phyloP scores from a whole-genome alignment of 37 sponge, comb jelly and placozoan species.

The Petrosia ficiformis region DNA sequence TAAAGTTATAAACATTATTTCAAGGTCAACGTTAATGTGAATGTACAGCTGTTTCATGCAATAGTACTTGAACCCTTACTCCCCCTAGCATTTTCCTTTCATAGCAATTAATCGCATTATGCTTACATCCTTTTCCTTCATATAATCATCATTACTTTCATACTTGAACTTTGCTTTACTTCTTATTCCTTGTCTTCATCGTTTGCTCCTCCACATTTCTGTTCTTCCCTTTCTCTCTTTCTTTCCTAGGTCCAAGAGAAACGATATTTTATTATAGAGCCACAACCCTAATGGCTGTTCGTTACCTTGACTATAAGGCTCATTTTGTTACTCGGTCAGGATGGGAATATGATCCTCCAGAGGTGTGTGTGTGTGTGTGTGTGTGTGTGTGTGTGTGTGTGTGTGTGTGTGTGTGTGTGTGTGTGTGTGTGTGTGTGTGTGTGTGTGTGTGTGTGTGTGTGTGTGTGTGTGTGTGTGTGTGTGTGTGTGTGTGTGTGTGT shows the following conservation, averaged over 20 bases:
- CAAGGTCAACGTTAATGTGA: too few species aligned
- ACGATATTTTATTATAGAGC: conserved; percentile 39
- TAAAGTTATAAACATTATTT: too few species aligned
- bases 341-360: conserved; percentile 31
- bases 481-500: too few species aligned
- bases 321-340: conserved; percentile 37
- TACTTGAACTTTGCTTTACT: too few species aligned
- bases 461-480: too few species aligned
- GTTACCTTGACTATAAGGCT: conserved; percentile 36
- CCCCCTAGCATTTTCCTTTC: not conserved
- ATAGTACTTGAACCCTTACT: too few species aligned
- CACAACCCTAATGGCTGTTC: conserved; percentile 41
- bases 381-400: not conserved
- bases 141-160: not conserved
- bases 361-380: too few species aligned
- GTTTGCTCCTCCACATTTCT: not conserved
- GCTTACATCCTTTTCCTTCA: not conserved
- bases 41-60: too few species aligned
- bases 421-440: not conserved
- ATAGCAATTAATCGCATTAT: not conserved
- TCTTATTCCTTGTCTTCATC: too few species aligned
- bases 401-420: not conserved
- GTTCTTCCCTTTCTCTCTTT: not conserved
- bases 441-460: too few species aligned
- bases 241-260: conserved; percentile 17